These are phyloP conservation scores for Cheilosia scutellata DNA, from an alignment of 2,888 invertebrate genomes.

Conservation along the genomic window DNA sequence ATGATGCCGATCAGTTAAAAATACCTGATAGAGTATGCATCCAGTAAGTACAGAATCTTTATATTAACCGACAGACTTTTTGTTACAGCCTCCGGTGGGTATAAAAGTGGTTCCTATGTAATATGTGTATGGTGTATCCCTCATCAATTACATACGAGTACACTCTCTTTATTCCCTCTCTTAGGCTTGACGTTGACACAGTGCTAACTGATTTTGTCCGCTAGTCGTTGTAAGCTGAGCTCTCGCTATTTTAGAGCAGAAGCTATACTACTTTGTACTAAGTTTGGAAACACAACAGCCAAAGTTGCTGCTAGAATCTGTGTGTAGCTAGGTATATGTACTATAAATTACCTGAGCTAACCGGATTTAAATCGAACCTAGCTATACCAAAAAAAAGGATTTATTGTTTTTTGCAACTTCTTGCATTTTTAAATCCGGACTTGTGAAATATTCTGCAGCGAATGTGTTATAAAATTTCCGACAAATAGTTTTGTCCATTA, in stretches of 20 bases:
- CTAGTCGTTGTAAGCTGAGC: too few relatives aligned
- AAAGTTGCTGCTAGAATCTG: too few relatives aligned
- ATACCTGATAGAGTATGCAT: neutral
- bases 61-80: neutral
- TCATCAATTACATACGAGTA: neutral
- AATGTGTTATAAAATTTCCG: too few relatives aligned
- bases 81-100: neutral
- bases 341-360: neutral
- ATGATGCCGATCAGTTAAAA: constrained; percentile 12
- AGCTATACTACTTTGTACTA: too few relatives aligned
- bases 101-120: neutral
- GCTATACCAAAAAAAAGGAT: neutral
- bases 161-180: neutral
- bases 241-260: too few relatives aligned
- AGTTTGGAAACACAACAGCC: too few relatives aligned
- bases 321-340: too few relatives aligned
- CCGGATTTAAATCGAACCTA: neutral
- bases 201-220: too few relatives aligned
- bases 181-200: neutral
- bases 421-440: neutral
- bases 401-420: neutral
- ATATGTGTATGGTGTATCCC: neutral
- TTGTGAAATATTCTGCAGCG: neutral
- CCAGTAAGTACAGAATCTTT: neutral
- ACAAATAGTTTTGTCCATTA: too few relatives aligned